Evolutionary conservation across 1,140 invertebrate genomes (phyloP).

Genomic region (Eciton burchellii): DNA sequence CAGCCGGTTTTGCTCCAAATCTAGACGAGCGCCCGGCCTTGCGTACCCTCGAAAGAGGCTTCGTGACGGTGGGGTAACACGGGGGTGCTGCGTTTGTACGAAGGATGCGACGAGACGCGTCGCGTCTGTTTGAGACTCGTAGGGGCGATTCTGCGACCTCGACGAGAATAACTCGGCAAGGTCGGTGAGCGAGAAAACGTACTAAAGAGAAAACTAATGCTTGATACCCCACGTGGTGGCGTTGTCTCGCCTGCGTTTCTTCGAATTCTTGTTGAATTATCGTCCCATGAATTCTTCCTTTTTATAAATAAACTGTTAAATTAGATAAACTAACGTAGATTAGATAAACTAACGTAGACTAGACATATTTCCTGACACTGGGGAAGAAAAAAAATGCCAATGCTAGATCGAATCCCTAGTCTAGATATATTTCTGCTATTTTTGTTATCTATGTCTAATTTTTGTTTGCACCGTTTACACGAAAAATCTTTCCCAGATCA

Average conservation of each 20-base stretch:
- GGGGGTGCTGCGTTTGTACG: slow-evolving; percentile 31
- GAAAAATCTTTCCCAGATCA: too few relatives aligned
- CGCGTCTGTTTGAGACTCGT: slow-evolving; percentile 17
- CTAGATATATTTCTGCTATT: too few relatives aligned
- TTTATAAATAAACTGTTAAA: too few relatives aligned
- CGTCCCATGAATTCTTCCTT: too few relatives aligned
- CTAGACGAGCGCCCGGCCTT: not conserved
- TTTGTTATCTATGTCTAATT: too few relatives aligned
- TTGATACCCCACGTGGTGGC: slow-evolving; percentile 64
- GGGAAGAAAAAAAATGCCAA: too few relatives aligned
- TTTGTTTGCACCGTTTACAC: too few relatives aligned
- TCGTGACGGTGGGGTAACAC: not conserved
- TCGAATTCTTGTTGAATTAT: slow-evolving; percentile 67
- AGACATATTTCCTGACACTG: too few relatives aligned
- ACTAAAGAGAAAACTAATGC: too few relatives aligned
- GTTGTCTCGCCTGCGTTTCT: slow-evolving; percentile 69
- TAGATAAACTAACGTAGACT: too few relatives aligned
- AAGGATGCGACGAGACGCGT: slow-evolving; percentile 28
- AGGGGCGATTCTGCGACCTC: slow-evolving; percentile 57
- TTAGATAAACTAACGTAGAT: too few relatives aligned
- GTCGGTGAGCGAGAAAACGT: slow-evolving; percentile 51
- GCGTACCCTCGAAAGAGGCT: not conserved
- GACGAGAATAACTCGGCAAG: slow-evolving; percentile 69
- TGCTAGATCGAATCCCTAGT: too few relatives aligned
- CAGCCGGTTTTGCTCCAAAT: slow-evolving; percentile 41